phyloP scores from a whole-genome alignment of 2,113 vertebrate genomes.

The Pogonocichla stellata region DNA sequence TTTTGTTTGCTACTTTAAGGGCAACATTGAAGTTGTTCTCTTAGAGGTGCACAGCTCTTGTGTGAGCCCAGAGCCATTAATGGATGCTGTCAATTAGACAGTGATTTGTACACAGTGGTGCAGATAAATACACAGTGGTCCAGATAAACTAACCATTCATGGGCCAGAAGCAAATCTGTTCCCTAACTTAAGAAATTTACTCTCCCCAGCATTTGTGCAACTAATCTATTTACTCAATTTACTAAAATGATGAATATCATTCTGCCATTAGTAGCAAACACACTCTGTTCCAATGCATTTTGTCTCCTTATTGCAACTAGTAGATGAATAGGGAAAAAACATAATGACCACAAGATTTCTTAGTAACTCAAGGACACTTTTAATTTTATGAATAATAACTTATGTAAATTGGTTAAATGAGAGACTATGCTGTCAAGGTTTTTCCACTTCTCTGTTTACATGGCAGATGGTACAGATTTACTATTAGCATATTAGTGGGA shows the following conservation, averaged over 20 bases:
- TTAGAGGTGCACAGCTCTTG: background rate
- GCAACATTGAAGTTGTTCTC: background rate
- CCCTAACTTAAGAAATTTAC: background rate
- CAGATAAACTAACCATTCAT: background rate
- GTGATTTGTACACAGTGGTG: background rate
- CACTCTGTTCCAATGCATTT: background rate
- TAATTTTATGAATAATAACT: conserved; percentile 22
- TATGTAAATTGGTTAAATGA: conserved; percentile 36
- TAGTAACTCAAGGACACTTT: background rate
- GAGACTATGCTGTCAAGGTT: background rate
- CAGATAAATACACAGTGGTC: background rate
- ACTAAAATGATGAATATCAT: background rate
- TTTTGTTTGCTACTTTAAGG: background rate
- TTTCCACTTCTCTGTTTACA: conserved; percentile 22
- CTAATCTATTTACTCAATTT: background rate
- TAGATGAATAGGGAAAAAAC: background rate
- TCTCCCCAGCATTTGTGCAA: background rate
- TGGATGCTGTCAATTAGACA: background rate
- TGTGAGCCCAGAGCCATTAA: background rate
- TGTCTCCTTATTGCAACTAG: background rate
- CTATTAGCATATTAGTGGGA: conserved; percentile 23
- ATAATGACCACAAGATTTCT: background rate
- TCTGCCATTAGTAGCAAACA: background rate
- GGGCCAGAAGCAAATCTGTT: background rate
- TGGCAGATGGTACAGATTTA: conserved; percentile 46